phyloP scores from a whole-genome alignment of 2,888 invertebrate species.

The Vanessa cardui region DNA sequence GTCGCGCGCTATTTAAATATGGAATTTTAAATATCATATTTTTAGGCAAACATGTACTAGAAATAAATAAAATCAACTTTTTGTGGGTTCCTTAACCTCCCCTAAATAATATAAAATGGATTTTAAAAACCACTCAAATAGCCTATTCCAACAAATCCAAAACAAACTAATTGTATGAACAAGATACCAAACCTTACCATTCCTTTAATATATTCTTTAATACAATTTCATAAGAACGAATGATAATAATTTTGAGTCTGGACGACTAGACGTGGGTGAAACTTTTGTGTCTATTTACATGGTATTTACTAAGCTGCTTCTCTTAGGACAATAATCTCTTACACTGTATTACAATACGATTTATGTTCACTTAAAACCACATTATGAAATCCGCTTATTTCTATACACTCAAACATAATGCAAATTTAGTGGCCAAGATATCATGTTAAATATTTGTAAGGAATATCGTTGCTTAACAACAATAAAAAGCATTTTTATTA shows the following conservation, averaged over 20 bases:
- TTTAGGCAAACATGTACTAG: too few relatives aligned
- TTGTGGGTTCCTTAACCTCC: too few relatives aligned
- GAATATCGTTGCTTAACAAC: background rate
- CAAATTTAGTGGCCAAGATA: background rate
- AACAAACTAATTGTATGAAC: too few relatives aligned
- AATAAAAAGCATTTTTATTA: too few relatives aligned
- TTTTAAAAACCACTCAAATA: too few relatives aligned
- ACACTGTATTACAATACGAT: constrained; percentile 27
- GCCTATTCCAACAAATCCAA: too few relatives aligned
- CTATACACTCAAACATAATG: constrained; percentile 10
- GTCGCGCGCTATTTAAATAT: too few relatives aligned
- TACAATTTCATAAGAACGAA: constrained; percentile 15
- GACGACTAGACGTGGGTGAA: constrained; percentile 34
- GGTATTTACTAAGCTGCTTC: constrained; percentile 34
- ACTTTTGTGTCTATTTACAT: constrained; percentile 37
- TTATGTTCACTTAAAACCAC: constrained; percentile 30
- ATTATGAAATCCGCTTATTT: constrained; percentile 26
- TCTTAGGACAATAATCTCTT: constrained; percentile 31
- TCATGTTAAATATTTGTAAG: background rate
- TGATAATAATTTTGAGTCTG: constrained; percentile 31
- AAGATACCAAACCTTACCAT: too few relatives aligned
- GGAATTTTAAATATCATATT: too few relatives aligned
- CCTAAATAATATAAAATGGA: too few relatives aligned
- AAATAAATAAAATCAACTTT: too few relatives aligned
- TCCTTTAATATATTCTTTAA: constrained; percentile 5